Conservation (phyloP, 2,797 vertebrate species). For the Sebastes nivosus region DNA sequence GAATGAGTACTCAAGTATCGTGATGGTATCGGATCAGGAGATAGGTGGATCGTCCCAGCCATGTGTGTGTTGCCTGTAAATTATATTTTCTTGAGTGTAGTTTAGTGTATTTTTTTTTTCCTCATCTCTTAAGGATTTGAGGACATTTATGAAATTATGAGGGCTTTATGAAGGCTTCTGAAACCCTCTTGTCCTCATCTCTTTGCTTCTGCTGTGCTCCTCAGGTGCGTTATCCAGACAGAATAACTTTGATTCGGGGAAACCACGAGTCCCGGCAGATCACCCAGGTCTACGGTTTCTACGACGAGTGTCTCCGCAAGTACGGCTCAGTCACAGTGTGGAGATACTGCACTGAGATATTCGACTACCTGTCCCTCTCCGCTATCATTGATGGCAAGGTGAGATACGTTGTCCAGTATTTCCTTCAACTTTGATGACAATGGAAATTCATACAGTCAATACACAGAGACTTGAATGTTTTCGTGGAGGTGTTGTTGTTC, state of each 20-base stretch:
- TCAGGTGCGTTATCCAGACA: conserved; percentile 94
- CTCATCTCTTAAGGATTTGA: neutral
- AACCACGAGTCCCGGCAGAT: conserved; percentile 96
- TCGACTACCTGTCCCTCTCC: conserved; percentile 95
- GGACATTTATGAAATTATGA: neutral
- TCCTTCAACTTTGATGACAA: neutral
- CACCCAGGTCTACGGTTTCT: conserved; percentile 96
- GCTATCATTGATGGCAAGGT: conserved; percentile 98
- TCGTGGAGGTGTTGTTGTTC: neutral
- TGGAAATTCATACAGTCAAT: neutral
- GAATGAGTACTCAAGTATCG: too few relatives aligned
- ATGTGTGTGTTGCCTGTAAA: neutral
- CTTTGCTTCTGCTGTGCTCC: neutral
- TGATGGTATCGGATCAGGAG: too few relatives aligned
- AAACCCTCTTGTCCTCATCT: neutral
- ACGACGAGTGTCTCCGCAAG: conserved; percentile 94
- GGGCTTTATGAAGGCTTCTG: neutral
- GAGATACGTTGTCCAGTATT: neutral
- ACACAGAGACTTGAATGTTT: neutral
- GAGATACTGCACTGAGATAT: conserved; percentile 98
- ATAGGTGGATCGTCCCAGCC: too few relatives aligned
- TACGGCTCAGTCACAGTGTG: conserved; percentile 96
- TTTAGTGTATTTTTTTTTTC: neutral
- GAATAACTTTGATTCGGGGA: conserved; percentile 94
- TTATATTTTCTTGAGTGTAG: neutral